Base-by-base conservation (phyloP, 1,140 invertebrate species). In the Halictus rubicundus region DNA sequence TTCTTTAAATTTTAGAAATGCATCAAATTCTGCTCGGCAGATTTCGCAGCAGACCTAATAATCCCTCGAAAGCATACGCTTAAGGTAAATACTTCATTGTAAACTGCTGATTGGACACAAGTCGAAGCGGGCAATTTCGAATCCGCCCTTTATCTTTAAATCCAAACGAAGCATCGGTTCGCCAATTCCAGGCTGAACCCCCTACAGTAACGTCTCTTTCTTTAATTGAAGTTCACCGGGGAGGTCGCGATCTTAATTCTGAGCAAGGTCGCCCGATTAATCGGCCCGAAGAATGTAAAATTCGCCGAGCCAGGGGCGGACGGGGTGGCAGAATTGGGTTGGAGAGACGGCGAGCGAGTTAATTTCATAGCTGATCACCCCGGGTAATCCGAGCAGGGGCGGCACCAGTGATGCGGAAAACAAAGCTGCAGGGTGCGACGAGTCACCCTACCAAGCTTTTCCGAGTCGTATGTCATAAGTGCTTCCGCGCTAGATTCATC, bases 351-450 rank as follows among this genome's bases (percentile, higher is more conserved):
- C 54, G 79, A 87, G 86, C 82, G 87, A 92, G 92, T 92, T 93
- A 92, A 93, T 93, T 93, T 93, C 92, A 93, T 93, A 93, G 92
- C 90, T 93, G 92, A 93, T 93, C 92, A 92, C 92, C 90, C 92
- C 91, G 90, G 80, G 91, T 93, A 92, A 93, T 93, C 92, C 90
- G 77, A 87, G 79, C 87, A 85, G 88, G 90, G 89, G 89, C 85
- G 90, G 71, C 86, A 85, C 82, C 89, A 85, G 84, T 92, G 89
- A 88, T 89, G 91, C 90, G 89, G 90, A 92, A 93, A 92, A 93
- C 92, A 93, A 93, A 93, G 91, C 92, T 88, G 90, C 88, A 87
- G 90, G 87, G 85, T 84, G 88, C 78, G 81, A 80, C 85, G 74
- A 89, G 84, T 88, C 89, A 83, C 85, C 85, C 83, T 78, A 84